Evolutionary conservation across 2,797 vertebrate genomes (phyloP).

Genomic region (Hyperoplus immaculatus): DNA sequence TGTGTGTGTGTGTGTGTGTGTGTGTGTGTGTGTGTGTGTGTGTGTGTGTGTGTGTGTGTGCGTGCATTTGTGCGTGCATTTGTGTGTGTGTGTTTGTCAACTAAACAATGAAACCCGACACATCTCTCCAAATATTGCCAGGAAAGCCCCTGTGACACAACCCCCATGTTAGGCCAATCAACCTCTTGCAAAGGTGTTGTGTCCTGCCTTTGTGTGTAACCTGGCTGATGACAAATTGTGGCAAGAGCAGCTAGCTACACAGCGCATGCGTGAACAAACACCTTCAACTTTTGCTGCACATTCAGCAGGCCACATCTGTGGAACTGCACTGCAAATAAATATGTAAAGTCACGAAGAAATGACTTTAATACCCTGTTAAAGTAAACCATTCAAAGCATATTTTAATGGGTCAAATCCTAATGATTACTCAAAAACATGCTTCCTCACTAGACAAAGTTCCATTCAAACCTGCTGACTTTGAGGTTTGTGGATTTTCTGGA

Average conservation of each 20-base stretch:
- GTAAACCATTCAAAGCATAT: not conserved
- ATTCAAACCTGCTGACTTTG: not conserved
- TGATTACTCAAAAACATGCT: not conserved
- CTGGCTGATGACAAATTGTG: slow-evolving; percentile 49
- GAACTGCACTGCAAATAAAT: not conserved
- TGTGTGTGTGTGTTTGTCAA: slow-evolving; percentile 35
- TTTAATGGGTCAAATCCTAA: not conserved
- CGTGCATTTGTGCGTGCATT: not conserved
- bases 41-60: not conserved
- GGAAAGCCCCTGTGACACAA: slow-evolving; percentile 57
- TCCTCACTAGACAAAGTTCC: not conserved
- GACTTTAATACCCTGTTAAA: not conserved
- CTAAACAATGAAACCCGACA: slow-evolving; percentile 61
- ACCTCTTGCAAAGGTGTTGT: slow-evolving; percentile 44
- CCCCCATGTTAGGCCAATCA: slow-evolving; percentile 44
- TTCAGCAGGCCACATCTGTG: slow-evolving; percentile 9
- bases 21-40: not conserved
- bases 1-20: too few relatives aligned
- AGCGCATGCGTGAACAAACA: not conserved
- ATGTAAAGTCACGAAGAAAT: not conserved
- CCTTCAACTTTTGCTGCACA: not conserved
- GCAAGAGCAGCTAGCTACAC: slow-evolving; percentile 17
- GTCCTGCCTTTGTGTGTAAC: slow-evolving; percentile 43
- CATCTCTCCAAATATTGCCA: slow-evolving; percentile 59
- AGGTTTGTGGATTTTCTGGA: not conserved